Conservation (phyloP, 2,888 invertebrate genomes). For the Trilocha varians region DNA sequence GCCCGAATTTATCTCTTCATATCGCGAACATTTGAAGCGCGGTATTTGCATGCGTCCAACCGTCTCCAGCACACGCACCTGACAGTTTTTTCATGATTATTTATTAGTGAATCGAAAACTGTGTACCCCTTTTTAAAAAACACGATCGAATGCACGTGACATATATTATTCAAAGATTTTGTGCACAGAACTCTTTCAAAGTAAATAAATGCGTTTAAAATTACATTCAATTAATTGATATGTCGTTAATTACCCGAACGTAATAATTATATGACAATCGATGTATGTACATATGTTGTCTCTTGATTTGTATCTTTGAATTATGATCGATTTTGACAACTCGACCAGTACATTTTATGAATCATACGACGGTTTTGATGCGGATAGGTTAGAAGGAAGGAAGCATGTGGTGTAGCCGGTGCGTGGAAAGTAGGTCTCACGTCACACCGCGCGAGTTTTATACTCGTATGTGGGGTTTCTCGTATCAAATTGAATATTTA, state of each 20-base stretch:
- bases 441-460: slow-evolving; percentile 67
- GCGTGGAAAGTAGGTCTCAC: slow-evolving; percentile 63
- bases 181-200: too few species aligned
- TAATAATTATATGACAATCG: too few species aligned
- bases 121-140: too few species aligned
- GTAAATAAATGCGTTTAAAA: too few species aligned
- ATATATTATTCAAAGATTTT: too few species aligned
- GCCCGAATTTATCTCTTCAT: slow-evolving; percentile 46
- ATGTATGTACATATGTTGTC: too few species aligned
- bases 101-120: slow-evolving; percentile 21
- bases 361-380: slow-evolving; percentile 37
- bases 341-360: too few species aligned
- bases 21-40: slow-evolving; percentile 50
- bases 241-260: too few species aligned
- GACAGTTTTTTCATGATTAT: slow-evolving; percentile 20
- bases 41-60: slow-evolving; percentile 50
- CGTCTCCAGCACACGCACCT: slow-evolving; percentile 37
- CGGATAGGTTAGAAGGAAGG: slow-evolving; percentile 23
- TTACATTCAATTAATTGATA: too few species aligned
- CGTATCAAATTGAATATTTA: slow-evolving; percentile 33
- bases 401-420: slow-evolving; percentile 53
- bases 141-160: too few species aligned
- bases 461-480: slow-evolving; percentile 53
- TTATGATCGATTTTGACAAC: too few species aligned
- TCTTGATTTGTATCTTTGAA: too few species aligned